These are phyloP conservation scores for Caenorhabditis latens DNA, from an alignment of 1,140 invertebrate species.

Conservation along the genomic window DNA sequence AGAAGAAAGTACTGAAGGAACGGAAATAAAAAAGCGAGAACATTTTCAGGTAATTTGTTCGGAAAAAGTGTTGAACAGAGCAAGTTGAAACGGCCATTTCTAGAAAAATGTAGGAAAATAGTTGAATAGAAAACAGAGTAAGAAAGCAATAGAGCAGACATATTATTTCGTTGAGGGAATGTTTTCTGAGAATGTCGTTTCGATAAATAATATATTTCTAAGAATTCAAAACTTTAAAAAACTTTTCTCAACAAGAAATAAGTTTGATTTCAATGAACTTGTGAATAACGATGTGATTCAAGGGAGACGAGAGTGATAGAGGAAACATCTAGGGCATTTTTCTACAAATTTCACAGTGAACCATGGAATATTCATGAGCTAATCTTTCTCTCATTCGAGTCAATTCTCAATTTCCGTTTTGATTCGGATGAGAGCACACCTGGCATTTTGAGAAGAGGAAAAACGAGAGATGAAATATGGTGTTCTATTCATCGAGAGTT, in stretches of 20 bases:
- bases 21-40: no score
- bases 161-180: neutral
- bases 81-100: no score
- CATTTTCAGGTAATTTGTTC: no score
- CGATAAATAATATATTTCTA: neutral
- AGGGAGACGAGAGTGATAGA: no score
- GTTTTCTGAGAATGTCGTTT: neutral
- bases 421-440: neutral
- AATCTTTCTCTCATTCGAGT: neutral
- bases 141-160: neutral
- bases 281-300: neutral
- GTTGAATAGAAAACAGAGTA: neutral
- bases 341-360: neutral
- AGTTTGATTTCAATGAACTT: neutral
- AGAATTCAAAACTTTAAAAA: neutral
- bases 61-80: no score
- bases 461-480: slow-evolving; percentile 19
- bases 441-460: neutral
- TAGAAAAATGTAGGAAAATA: neutral
- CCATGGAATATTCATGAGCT: neutral
- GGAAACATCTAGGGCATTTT: neutral
- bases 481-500: slow-evolving; percentile 52
- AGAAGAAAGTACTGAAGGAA: no score
- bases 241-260: neutral
- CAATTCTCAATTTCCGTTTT: neutral